phyloP scores from a whole-genome alignment of 1,140 invertebrate species.

The Hyles vespertilio region DNA sequence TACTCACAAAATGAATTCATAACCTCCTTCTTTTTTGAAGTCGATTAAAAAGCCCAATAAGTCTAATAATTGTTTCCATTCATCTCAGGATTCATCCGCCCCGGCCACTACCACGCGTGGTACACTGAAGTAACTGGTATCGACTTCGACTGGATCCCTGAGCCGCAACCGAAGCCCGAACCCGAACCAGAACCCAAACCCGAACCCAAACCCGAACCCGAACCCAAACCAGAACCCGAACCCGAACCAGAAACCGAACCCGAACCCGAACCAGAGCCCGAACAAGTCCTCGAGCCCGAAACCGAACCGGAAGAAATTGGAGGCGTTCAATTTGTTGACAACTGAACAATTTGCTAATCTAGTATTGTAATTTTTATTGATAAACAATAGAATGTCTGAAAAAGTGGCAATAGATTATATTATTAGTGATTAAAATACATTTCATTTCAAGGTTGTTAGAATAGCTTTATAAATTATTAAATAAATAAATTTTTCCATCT shows the following conservation, averaged over 20 bases:
- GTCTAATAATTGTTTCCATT: not conserved
- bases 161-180: constrained; percentile 1
- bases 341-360: not conserved
- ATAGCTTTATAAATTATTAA: too few species aligned
- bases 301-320: not conserved
- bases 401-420: too few species aligned
- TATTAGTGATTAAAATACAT: too few species aligned
- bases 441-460: too few species aligned
- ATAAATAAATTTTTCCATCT: too few species aligned
- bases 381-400: too few species aligned
- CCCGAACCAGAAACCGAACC: not conserved
- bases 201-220: not conserved
- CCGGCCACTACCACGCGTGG: constrained; percentile 58
- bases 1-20: too few species aligned
- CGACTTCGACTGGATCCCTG: constrained; percentile 48
- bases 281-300: too few species aligned
- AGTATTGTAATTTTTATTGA: not conserved
- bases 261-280: too few species aligned
- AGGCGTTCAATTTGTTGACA: not conserved
- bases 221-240: not conserved
- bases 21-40: too few species aligned
- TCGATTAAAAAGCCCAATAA: not conserved
- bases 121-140: constrained; percentile 47
- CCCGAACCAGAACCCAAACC: constrained; percentile 3
- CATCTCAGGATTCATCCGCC: constrained; percentile 55